phyloP scores from a whole-genome alignment of 2,113 vertebrate genomes.

The Dipodomys stephensi region DNA sequence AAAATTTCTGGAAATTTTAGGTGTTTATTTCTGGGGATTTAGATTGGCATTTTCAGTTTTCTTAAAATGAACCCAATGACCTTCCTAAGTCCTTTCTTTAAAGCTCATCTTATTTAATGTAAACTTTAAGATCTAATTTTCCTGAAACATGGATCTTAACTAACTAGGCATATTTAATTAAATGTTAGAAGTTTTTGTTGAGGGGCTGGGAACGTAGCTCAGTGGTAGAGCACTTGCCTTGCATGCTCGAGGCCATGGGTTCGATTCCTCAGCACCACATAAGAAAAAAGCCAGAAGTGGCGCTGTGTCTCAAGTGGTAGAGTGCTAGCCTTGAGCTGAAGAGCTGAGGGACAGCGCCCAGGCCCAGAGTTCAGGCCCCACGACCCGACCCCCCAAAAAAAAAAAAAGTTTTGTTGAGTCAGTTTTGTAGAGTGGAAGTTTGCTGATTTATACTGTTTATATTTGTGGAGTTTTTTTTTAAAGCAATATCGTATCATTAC shows the following conservation, averaged over 20 bases:
- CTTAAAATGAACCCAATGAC: conserved; percentile 18
- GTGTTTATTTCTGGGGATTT: conserved; percentile 44
- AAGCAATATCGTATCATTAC: background rate
- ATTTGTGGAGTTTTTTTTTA: conserved; percentile 29
- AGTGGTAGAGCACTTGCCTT: no score
- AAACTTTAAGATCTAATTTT: background rate
- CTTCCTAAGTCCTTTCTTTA: background rate
- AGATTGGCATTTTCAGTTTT: background rate
- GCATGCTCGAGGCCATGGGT: no score
- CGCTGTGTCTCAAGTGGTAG: no score
- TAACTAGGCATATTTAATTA: conserved; percentile 32
- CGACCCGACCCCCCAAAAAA: no score
- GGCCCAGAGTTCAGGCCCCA: no score
- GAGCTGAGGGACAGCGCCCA: no score
- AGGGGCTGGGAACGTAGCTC: no score
- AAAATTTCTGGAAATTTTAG: conserved; percentile 34
- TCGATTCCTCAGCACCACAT: no score
- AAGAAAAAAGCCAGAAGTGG: no score
- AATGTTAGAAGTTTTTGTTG: background rate
- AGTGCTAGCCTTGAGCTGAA: no score
- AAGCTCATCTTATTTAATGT: conserved; percentile 25
- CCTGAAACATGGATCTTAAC: background rate
- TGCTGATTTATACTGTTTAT: conserved; percentile 36
- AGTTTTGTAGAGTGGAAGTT: background rate
- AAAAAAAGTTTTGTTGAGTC: conserved; percentile 9